phyloP scores from a whole-genome alignment of 1,140 invertebrate genomes.

The Heliconius eleuchia region DNA sequence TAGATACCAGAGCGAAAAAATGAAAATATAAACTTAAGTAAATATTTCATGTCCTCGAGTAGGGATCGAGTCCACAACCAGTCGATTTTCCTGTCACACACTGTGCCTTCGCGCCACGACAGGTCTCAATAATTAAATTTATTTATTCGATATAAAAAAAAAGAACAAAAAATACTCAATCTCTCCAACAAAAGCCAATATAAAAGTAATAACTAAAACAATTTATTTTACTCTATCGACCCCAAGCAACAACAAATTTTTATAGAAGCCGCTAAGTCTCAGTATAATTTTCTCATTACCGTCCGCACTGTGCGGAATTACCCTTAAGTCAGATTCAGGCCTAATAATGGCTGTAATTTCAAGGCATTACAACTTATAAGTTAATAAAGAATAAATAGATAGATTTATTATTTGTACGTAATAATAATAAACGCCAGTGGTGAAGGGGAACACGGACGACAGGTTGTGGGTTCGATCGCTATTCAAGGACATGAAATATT shows the following conservation, averaged over 20 bases:
- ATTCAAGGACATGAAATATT: too few relatives aligned
- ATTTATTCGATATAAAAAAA: too few relatives aligned
- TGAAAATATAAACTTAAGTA: too few relatives aligned
- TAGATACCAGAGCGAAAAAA: too few relatives aligned
- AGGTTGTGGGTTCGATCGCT: too few relatives aligned
- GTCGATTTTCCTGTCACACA: too few relatives aligned
- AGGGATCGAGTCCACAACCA: too few relatives aligned
- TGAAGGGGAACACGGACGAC: too few relatives aligned
- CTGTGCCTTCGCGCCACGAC: too few relatives aligned
- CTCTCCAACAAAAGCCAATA: neutral
- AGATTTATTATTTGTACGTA: slow-evolving; percentile 12
- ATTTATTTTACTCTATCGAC: slow-evolving; percentile 58
- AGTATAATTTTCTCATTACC: slow-evolving; percentile 77
- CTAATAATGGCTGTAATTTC: slow-evolving; percentile 61
- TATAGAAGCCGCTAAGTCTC: slow-evolving; percentile 71
- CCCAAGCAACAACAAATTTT: slow-evolving; percentile 73
- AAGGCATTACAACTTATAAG: slow-evolving; percentile 48
- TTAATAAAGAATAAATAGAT: slow-evolving; percentile 33
- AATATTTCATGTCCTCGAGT: too few relatives aligned
- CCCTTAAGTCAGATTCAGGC: slow-evolving; percentile 55
- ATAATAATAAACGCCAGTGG: neutral
- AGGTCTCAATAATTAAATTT: too few relatives aligned
- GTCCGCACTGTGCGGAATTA: slow-evolving; percentile 46
- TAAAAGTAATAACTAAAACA: slow-evolving; percentile 39
- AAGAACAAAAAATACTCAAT: too few relatives aligned